Percentiles rank a stretch among this genome's conserved stretches.
phyloP scores from a whole-genome alignment of 2,888 invertebrate genomes.

The Malthinus flaveolus region DNA sequence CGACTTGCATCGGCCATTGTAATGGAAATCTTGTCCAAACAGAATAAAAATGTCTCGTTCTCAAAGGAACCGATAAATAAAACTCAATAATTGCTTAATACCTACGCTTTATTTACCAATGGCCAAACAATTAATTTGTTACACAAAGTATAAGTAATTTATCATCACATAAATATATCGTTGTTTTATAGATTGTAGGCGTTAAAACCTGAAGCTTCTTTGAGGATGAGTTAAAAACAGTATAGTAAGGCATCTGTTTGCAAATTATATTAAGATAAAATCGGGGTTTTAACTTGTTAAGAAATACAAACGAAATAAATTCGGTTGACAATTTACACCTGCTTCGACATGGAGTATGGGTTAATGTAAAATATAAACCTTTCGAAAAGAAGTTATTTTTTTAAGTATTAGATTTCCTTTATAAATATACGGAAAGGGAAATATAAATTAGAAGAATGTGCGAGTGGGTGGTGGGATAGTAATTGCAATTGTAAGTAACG shows the following conservation, averaged over 20 bases:
- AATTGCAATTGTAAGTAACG: constrained; percentile 18
- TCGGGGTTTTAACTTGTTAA: constrained; percentile 16
- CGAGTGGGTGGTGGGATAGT: constrained; percentile 7
- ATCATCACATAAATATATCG: too few relatives aligned
- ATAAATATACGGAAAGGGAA: background rate
- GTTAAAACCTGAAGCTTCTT: too few relatives aligned
- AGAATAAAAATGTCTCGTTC: too few relatives aligned
- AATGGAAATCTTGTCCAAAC: too few relatives aligned
- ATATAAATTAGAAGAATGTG: constrained; percentile 3
- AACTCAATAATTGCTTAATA: too few relatives aligned
- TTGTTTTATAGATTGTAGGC: too few relatives aligned
- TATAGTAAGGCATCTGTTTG: constrained; percentile 19
- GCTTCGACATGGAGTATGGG: constrained; percentile 1
- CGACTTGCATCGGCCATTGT: too few relatives aligned
- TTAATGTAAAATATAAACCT: constrained; percentile 3
- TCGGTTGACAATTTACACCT: constrained; percentile 24
- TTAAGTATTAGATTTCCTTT: constrained; percentile 2
- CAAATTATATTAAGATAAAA: constrained; percentile 26
- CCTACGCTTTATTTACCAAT: too few relatives aligned
- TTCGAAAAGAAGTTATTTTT: background rate
- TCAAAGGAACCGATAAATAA: too few relatives aligned
- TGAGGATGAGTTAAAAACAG: too few relatives aligned
- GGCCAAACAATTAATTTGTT: too few relatives aligned
- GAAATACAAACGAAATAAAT: constrained; percentile 23
- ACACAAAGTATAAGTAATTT: too few relatives aligned